Percentiles rank a stretch among this genome's conserved stretches.
These are phyloP conservation scores for Salmo trutta DNA, from an alignment of 2,797 vertebrate species.

Conservation along the genomic window DNA sequence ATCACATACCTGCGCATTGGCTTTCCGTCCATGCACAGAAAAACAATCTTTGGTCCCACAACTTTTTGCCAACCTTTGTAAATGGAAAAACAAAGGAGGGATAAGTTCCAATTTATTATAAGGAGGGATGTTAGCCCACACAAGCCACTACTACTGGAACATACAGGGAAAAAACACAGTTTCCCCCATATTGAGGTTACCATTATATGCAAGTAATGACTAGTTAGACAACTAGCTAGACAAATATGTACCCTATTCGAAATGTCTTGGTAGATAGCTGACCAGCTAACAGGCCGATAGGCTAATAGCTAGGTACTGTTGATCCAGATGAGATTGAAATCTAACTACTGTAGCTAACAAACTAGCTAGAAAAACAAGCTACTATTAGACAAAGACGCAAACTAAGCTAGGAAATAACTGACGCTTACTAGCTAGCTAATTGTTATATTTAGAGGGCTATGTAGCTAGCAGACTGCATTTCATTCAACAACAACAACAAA, in stretches of 20 bases:
- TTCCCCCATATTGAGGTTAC: not conserved
- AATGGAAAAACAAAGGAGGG: not conserved
- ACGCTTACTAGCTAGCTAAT: not conserved
- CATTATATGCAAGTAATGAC: not conserved
- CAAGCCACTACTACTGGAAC: not conserved
- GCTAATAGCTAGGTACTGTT: too few species aligned
- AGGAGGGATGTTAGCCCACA: not conserved
- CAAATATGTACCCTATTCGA: not conserved
- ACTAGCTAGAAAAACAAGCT: not conserved
- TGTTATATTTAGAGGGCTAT: not conserved
- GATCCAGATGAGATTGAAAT: too few species aligned
- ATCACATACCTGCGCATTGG: conserved; percentile 91
- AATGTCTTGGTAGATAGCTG: not conserved
- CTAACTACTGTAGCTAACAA: too few species aligned
- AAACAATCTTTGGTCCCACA: conserved; percentile 72
- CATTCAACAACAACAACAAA: conserved; percentile 16
- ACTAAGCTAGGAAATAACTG: not conserved
- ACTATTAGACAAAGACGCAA: not conserved
- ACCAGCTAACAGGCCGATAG: not conserved
- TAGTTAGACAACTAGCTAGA: not conserved
- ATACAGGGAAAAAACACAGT: not conserved
- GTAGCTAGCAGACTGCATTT: not conserved
- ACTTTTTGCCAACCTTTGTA: not conserved
- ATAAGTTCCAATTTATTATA: not conserved
- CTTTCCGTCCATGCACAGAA: conserved; percentile 92